These are phyloP conservation scores for Blastomussa wellsi DNA, from an alignment of 92 coral and sea anemone species.

Conservation along the genomic window DNA sequence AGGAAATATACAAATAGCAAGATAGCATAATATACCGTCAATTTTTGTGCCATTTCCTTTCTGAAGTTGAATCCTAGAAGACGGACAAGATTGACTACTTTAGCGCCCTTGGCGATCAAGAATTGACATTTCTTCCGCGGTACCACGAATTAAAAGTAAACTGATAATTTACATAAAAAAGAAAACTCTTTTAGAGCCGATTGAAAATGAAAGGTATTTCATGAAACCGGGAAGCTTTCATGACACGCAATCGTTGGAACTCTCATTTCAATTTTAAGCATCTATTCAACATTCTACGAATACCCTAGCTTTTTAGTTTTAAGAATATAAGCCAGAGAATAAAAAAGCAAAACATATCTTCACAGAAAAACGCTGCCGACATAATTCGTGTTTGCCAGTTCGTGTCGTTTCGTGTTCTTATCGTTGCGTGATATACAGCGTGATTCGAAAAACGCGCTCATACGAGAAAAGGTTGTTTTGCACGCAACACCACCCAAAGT, in stretches of 20 bases:
- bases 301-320: no score
- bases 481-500: constrained; percentile 20
- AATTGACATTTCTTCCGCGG: not conserved
- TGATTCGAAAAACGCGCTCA: not conserved
- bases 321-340: not conserved
- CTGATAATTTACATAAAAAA: constrained; percentile 18
- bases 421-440: constrained; percentile 7
- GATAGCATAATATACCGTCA: constrained; percentile 1
- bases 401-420: not conserved
- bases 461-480: not conserved
- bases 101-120: not conserved
- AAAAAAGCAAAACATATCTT: not conserved
- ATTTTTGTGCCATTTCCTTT: constrained; percentile 6
- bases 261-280: not conserved
- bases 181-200: not conserved
- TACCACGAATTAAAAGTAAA: not conserved
- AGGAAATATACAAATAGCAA: not conserved
- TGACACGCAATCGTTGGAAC: not conserved
- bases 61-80: not conserved
- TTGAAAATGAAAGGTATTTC: not conserved
- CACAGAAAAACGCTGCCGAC: not conserved
- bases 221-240: not conserved
- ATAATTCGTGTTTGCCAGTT: not conserved
- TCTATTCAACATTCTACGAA: not conserved
- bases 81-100: not conserved